Conservation (phyloP, 2,888 invertebrate genomes). For the Torymus aiolomorphi region DNA sequence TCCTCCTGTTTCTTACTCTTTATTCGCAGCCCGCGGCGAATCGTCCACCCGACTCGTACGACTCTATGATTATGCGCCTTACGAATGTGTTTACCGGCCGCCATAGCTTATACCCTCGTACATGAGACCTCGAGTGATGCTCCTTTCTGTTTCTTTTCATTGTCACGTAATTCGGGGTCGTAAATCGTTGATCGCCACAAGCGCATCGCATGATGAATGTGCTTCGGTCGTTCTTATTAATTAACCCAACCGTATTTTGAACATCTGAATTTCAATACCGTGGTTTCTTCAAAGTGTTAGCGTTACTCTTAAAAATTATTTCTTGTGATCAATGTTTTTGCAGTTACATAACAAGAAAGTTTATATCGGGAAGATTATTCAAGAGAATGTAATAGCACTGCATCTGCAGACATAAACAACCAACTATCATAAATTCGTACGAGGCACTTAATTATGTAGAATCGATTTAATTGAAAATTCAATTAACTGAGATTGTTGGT, state of each 20-base stretch:
- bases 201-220: constrained; percentile 22
- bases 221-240: constrained; percentile 31
- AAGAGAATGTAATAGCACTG: too few species aligned
- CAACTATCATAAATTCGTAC: not conserved
- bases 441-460: not conserved
- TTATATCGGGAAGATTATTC: too few species aligned
- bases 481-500: constrained; percentile 16
- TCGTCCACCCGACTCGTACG: constrained; percentile 4
- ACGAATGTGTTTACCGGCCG: constrained; percentile 33
- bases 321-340: too few species aligned
- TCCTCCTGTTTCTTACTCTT: constrained; percentile 28
- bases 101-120: constrained; percentile 15
- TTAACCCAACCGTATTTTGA: constrained; percentile 13
- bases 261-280: not conserved
- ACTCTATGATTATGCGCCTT: constrained; percentile 47
- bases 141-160: constrained; percentile 15
- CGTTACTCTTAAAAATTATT: too few species aligned
- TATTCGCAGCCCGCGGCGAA: constrained; percentile 39
- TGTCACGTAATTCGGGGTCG: constrained; percentile 29
- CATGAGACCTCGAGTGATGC: not conserved
- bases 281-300: too few species aligned
- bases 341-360: too few species aligned
- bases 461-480: constrained; percentile 19
- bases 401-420: not conserved
- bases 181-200: constrained; percentile 1